Evolutionary conservation across 2,888 invertebrate species (phyloP).

Genomic region (Blera fallax): DNA sequence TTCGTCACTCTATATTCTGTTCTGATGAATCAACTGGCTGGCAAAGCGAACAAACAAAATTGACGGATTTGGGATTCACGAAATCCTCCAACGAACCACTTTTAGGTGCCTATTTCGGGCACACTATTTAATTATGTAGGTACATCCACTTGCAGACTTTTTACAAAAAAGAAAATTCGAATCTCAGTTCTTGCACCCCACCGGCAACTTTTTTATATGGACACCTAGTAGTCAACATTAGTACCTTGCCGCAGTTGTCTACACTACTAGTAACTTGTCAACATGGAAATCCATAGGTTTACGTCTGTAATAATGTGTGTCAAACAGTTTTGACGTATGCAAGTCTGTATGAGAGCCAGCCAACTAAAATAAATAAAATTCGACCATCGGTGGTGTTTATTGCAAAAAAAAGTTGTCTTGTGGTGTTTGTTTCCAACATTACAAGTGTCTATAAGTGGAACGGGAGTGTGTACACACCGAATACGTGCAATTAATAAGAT

Average conservation of each 20-base stretch:
- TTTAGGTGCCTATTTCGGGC: no score
- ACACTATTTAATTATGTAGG: no score
- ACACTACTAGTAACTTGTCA: not conserved
- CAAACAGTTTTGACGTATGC: slow-evolving; percentile 11
- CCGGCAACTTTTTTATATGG: no score
- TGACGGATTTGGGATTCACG: no score
- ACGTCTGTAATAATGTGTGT: not conserved
- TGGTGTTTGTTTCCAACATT: slow-evolving; percentile 14
- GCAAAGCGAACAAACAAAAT: no score
- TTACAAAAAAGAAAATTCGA: no score
- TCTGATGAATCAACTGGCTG: no score
- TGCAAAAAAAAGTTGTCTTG: slow-evolving; percentile 18
- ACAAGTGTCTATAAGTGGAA: slow-evolving; percentile 37
- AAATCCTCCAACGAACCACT: no score
- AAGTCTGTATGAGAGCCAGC: not conserved
- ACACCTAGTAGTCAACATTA: not conserved
- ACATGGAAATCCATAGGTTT: slow-evolving; percentile 6
- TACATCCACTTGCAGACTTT: no score
- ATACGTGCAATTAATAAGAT: slow-evolving; percentile 46
- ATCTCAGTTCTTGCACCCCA: no score
- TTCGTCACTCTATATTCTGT: no score
- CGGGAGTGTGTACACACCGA: slow-evolving; percentile 55
- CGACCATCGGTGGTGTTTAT: slow-evolving; percentile 27
- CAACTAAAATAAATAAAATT: slow-evolving; percentile 36
- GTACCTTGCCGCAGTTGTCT: not conserved